Conservation (phyloP, 1,140 invertebrate species). For the Ephestia elutella region DNA sequence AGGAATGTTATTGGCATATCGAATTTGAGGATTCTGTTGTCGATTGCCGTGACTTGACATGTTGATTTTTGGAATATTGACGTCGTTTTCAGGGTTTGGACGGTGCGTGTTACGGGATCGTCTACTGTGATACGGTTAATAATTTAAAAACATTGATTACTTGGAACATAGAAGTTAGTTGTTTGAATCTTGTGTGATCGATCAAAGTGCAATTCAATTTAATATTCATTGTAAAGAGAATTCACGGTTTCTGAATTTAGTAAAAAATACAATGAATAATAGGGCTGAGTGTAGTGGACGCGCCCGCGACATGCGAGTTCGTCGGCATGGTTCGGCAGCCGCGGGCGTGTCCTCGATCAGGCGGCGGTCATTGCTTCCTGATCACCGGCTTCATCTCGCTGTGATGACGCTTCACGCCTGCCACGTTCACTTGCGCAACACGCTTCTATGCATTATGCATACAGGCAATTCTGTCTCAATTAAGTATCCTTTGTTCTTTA, state of each 20-base stretch:
- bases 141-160: no score
- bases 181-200: no score
- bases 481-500: slow-evolving; percentile 39
- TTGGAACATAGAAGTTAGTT: no score
- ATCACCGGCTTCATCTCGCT: slow-evolving; percentile 20
- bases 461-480: slow-evolving; percentile 22
- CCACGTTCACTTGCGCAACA: slow-evolving; percentile 36
- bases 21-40: neutral
- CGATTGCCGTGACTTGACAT: neutral
- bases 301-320: slow-evolving; percentile 11
- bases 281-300: neutral
- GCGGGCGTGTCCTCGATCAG: slow-evolving; percentile 20
- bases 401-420: neutral
- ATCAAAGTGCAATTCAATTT: neutral
- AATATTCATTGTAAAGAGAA: no score
- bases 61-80: neutral
- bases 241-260: no score
- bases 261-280: no score
- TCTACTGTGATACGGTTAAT: neutral
- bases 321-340: slow-evolving; percentile 22
- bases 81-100: neutral
- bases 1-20: neutral
- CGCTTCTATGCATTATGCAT: slow-evolving; percentile 47
- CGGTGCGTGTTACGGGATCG: neutral
- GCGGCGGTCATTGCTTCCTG: slow-evolving; percentile 54